Percentiles rank a stretch among this genome's conserved stretches.
phyloP scores from a whole-genome alignment of 1,140 invertebrate genomes.

The Pristionchus pacificus region DNA sequence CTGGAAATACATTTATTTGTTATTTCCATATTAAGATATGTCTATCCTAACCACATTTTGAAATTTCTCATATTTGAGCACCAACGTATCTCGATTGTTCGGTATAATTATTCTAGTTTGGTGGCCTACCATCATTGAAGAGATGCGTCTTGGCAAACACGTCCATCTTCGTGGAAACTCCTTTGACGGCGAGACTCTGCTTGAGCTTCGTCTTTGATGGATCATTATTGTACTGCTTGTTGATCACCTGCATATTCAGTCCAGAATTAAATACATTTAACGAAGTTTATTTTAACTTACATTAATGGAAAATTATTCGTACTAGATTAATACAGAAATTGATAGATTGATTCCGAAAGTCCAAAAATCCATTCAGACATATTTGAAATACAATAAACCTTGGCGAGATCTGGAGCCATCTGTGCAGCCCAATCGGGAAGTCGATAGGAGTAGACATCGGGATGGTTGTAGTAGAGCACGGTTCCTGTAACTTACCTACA shows the following conservation, averaged over 20 bases:
- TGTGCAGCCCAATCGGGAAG: neutral
- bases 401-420: neutral
- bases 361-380: too few species aligned
- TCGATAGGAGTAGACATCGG: neutral
- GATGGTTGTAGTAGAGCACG: neutral
- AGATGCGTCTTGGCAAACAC: neutral
- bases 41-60: too few species aligned
- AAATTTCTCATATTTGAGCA: too few species aligned
- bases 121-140: neutral
- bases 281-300: too few species aligned
- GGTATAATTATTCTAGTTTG: neutral
- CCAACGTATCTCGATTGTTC: too few species aligned
- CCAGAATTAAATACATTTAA: too few species aligned
- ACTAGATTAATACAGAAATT: too few species aligned
- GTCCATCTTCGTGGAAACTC: neutral
- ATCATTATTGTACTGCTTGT: neutral
- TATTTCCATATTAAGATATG: too few species aligned
- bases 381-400: too few species aligned
- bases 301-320: too few species aligned
- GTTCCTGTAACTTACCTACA: neutral
- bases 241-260: neutral
- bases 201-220: neutral
- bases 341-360: too few species aligned
- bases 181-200: neutral
- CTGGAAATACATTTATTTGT: too few species aligned